A percentile compares a stretch with the other conserved stretches of the same genome.
Evolutionary conservation across 2,888 invertebrate species (phyloP).

Genomic region (Elysia crispata): DNA sequence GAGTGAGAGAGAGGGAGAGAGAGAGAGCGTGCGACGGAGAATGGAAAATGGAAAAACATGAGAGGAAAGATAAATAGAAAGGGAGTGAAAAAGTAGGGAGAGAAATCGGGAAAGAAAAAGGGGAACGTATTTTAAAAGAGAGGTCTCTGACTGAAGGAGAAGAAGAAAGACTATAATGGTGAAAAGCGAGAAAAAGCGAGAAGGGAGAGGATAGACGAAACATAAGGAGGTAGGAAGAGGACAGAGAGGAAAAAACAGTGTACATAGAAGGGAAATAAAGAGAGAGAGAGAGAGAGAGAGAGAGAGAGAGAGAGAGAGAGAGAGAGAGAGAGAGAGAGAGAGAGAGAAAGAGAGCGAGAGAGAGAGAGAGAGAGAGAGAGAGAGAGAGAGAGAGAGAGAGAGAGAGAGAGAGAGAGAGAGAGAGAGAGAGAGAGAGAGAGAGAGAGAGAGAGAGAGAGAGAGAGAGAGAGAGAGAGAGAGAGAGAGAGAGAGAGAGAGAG

Average conservation of each 20-base stretch:
- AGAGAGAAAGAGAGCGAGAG: neutral
- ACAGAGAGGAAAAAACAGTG: constrained; percentile 10
- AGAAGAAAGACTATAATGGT: too few species aligned
- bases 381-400: neutral
- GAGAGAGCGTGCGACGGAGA: too few species aligned
- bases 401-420: neutral
- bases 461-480: neutral
- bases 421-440: constrained; percentile 5
- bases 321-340: constrained; percentile 27
- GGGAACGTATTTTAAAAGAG: too few species aligned
- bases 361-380: neutral
- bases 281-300: neutral
- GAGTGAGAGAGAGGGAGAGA: constrained; percentile 17
- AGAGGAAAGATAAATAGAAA: neutral
- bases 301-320: constrained; percentile 26
- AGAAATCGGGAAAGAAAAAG: too few species aligned
- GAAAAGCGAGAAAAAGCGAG: too few species aligned
- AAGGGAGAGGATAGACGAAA: neutral
- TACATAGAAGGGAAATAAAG: constrained; percentile 15
- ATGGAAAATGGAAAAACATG: neutral
- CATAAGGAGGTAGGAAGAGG: too few species aligned
- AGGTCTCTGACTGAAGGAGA: too few species aligned
- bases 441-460: too few species aligned
- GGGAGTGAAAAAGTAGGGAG: too few species aligned
- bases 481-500: neutral